Base-by-base conservation (phyloP, 2,113 vertebrate genomes). In the Acanthochromis polyacanthus region DNA sequence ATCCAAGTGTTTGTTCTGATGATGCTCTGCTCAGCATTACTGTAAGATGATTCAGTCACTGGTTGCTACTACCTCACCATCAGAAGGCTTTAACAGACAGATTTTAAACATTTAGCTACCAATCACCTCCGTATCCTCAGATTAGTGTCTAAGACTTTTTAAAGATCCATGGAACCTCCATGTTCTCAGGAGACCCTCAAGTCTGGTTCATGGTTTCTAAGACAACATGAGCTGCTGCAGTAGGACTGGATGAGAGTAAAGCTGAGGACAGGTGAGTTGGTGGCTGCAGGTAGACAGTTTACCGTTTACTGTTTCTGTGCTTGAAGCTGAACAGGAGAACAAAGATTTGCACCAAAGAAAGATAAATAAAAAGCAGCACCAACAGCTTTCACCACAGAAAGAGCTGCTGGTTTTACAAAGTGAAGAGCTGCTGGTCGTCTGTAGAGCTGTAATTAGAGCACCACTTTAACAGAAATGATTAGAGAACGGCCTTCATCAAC, bases 391-490 rank as follows among this genome's bases (percentile, higher is more conserved):
- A 77, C 46, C 32, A 36, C 40, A 15, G 14, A 15, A 15, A 43
- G 12, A 15, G 36, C 75, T 62, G 30, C 69, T 81, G 36, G 60
- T 10, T 36, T 36, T 36, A 8, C 10, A 32, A 74, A 48, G 61
- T 68, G 56, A 84, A 78, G 77, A 71, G 76, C 48, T 65, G 43
- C 73, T 85, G 55, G 23, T 71, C 40, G 14, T 20, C 61, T 61
- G 58, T 15, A 32, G 46, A 73, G 66, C 17, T n/a, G 56, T 22
- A 72, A 65, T 56, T 25, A 69, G 3, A 19, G 28, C 30, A 3
- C 10, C 56, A 48, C 84, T 81, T 75, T 28, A 56, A 53, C 48
- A 16, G 38, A 7, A 59, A 73, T 40, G 46, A 83, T 50, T 25
- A 36, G n/a, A 22, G 4, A 61, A 30, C 8, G 10, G 19, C 77